Evolutionary conservation across 2,797 vertebrate species (phyloP), one percentile per base, ranked within the genome.

Genomic region (Myotis daubentonii): DNA sequence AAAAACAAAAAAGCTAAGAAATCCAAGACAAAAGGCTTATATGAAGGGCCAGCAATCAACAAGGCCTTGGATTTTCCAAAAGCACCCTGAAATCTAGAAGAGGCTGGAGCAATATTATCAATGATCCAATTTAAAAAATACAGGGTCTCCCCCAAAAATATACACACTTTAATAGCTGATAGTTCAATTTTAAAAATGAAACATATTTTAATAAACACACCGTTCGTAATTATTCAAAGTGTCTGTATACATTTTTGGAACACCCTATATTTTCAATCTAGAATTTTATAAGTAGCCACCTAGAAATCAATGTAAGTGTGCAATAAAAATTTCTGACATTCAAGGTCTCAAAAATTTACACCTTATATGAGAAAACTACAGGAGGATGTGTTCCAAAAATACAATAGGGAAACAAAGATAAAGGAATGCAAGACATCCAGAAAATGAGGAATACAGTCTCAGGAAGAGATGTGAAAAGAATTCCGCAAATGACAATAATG

Each of bases 1-100:
- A 51, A 72, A 62, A 74, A 51, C 13, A 96, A 70, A 96, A 75
- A 49, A 41, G 23, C 78, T 62, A 89, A 91, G 81, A 93, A 78
- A 28, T 60, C 8, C 22, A n/a, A 82, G 38, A 75, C 25, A 94
- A 65, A 30, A 88, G 15, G 22, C 49, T n/a, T 70, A 82, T 28
- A 44, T 30, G 10, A 72, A 83, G 20, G 28, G 11, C 30, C 23
- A 87, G 6, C 17, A 66, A 9, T 87, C 55, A 85, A 19, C 3
- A 78, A 19, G 4, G 20, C 12, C 17, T 10, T 90, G 30, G 23
- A 70, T 75, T 91, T 93, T 89, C 62, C 7, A 70, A 79, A 95
- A 91, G 49, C 66, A 85, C 15, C 62, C 74, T 71, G 65, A 75
- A 76, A 71, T 88, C 33, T 6, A 76, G 17, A 95, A 78, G 38